Percentiles rank a stretch among this genome's conserved stretches.
Conservation (phyloP, 2,797 vertebrate species). For the Prionace glauca region DNA sequence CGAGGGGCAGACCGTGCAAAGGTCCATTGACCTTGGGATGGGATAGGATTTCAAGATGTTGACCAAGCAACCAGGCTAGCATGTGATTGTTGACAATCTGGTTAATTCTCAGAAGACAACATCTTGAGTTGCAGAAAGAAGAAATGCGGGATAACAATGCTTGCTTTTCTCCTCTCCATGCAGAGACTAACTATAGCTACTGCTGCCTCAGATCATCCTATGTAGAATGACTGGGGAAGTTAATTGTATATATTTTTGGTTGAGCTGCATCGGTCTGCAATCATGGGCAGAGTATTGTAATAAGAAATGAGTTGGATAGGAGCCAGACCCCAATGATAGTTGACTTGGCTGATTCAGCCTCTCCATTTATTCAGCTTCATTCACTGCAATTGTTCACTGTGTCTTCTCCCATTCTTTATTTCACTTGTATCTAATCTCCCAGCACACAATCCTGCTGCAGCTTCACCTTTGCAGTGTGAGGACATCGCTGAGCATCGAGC, state of each 20-base stretch:
- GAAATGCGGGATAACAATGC: not conserved
- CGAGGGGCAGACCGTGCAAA: too few species aligned
- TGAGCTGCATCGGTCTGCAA: not conserved
- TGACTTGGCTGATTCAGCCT: constrained; percentile 1
- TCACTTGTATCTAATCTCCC: not conserved
- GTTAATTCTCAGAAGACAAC: not conserved
- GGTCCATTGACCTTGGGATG: too few species aligned
- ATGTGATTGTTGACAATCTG: not conserved
- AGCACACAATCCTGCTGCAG: not conserved
- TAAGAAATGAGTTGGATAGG: not conserved
- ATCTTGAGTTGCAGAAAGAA: not conserved
- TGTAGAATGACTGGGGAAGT: not conserved
- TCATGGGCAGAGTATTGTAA: not conserved
- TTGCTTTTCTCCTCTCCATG: not conserved
- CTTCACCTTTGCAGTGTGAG: not conserved
- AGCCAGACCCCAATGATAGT: not conserved
- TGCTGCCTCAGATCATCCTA: not conserved
- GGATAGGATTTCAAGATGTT: not conserved
- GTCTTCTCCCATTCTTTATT: not conserved
- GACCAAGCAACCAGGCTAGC: not conserved
- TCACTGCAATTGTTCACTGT: not conserved
- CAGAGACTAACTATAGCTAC: not conserved
- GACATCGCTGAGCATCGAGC: not conserved
- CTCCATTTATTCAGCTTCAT: not conserved
- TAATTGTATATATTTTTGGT: not conserved